A percentile compares a stretch with the other conserved stretches of the same genome.
Conservation (phyloP, 2,113 vertebrate species). For the Salvelinus sp. region DNA sequence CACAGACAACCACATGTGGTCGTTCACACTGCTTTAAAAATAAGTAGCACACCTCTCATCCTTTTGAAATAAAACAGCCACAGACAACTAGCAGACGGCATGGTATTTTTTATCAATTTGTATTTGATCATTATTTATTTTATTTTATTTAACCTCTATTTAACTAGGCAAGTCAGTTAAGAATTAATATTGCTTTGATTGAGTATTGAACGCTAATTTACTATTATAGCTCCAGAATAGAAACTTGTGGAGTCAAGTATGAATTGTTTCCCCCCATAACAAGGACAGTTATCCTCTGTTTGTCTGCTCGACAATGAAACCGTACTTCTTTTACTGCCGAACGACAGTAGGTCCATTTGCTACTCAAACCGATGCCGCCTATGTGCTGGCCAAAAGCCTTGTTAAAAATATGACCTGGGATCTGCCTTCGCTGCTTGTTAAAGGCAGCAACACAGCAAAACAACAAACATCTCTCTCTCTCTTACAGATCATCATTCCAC, state of each 20-base stretch:
- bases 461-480: background rate
- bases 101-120: slow-evolving; percentile 24
- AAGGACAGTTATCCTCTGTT: slow-evolving; percentile 32
- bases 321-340: slow-evolving; percentile 12
- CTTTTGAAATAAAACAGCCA: slow-evolving; percentile 13
- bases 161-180: no score
- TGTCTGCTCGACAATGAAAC: slow-evolving; percentile 43
- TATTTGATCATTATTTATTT: background rate
- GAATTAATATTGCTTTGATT: background rate
- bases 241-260: slow-evolving; percentile 50
- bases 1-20: no score
- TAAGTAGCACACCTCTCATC: background rate
- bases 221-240: slow-evolving; percentile 36
- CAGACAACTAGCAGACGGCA: background rate
- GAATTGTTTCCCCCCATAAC: slow-evolving; percentile 48
- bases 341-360: slow-evolving; percentile 8
- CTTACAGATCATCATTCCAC: background rate
- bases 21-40: no score
- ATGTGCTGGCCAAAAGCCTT: slow-evolving; percentile 42
- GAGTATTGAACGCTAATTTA: slow-evolving; percentile 62
- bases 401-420: slow-evolving; percentile 56
- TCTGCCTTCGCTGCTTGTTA: slow-evolving; percentile 30
- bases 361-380: slow-evolving; percentile 17
- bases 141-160: no score
- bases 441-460: background rate